Evolutionary conservation across 2,797 vertebrate genomes (phyloP).

Genomic region (Lepus oiostolus): DNA sequence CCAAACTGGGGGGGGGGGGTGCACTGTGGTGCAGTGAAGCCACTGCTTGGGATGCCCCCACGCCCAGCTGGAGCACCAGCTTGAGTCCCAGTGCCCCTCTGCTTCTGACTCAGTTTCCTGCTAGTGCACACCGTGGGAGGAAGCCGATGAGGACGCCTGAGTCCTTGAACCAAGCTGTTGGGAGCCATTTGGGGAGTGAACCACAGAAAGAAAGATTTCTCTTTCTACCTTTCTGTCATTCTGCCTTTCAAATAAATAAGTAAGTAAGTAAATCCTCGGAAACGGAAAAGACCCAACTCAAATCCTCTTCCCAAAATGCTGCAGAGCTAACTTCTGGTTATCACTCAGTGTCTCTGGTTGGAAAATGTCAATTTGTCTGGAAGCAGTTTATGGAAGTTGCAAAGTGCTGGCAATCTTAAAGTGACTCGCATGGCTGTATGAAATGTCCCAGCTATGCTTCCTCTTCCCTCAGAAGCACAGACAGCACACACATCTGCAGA

Average conservation of each 20-base stretch:
- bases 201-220: no score
- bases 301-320: slow-evolving; percentile 69
- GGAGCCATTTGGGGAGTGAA: no score
- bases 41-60: no score
- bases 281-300: slow-evolving; percentile 75
- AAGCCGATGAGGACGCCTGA: no score
- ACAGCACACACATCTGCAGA: slow-evolving; percentile 84
- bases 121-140: no score
- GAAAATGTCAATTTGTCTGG: slow-evolving; percentile 84
- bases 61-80: no score
- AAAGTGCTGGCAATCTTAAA: slow-evolving; percentile 84
- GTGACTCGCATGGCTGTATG: slow-evolving; percentile 79
- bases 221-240: background rate
- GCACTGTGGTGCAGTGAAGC: no score
- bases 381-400: slow-evolving; percentile 82
- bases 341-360: slow-evolving; percentile 84
- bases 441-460: slow-evolving; percentile 86
- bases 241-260: slow-evolving; percentile 71
- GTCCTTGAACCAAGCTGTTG: no score
- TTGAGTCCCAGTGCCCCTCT: no score
- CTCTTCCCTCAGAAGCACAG: slow-evolving; percentile 83
- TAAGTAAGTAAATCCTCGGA: slow-evolving; percentile 63
- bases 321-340: slow-evolving; percentile 86
- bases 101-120: no score
- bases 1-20: no score